Percentiles rank a stretch among this genome's conserved stretches.
These are phyloP conservation scores for Columbina picui DNA, from an alignment of 2,113 vertebrate genomes.

Conservation along the genomic window DNA sequence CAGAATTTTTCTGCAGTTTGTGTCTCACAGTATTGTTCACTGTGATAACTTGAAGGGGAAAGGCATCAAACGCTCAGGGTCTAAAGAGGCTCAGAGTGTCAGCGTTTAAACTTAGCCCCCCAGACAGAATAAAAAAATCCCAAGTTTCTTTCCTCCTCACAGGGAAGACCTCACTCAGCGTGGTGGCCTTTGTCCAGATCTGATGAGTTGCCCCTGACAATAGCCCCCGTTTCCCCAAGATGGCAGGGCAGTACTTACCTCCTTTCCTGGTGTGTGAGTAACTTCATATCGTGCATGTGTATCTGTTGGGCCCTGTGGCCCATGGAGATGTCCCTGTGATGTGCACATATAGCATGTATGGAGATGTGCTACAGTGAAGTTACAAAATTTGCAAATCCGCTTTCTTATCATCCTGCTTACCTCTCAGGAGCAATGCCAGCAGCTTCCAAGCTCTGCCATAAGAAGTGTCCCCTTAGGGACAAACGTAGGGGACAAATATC, in stretches of 20 bases:
- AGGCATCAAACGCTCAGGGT: neutral
- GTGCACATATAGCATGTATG: rapidly evolving
- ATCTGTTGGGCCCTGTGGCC: neutral
- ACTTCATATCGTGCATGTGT: rapidly evolving
- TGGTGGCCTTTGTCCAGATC: neutral
- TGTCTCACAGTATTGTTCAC: neutral
- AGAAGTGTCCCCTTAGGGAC: neutral
- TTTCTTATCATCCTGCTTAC: neutral
- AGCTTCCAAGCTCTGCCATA: neutral
- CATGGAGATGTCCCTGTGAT: neutral
- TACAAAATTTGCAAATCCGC: neutral
- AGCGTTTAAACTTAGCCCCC: neutral
- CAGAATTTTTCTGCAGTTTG: neutral
- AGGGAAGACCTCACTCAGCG: rapidly evolving
- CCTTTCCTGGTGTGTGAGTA: neutral
- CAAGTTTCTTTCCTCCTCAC: neutral
- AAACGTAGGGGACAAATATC: too few species aligned
- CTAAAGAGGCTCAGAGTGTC: neutral
- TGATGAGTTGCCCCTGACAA: neutral
- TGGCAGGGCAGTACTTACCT: neutral
- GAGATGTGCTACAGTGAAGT: neutral
- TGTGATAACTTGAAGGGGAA: neutral
- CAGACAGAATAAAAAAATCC: neutral
- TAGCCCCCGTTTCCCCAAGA: neutral
- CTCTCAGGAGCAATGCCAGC: neutral